phyloP scores from a whole-genome alignment of 2,888 invertebrate genomes.

The Apodemia zela region DNA sequence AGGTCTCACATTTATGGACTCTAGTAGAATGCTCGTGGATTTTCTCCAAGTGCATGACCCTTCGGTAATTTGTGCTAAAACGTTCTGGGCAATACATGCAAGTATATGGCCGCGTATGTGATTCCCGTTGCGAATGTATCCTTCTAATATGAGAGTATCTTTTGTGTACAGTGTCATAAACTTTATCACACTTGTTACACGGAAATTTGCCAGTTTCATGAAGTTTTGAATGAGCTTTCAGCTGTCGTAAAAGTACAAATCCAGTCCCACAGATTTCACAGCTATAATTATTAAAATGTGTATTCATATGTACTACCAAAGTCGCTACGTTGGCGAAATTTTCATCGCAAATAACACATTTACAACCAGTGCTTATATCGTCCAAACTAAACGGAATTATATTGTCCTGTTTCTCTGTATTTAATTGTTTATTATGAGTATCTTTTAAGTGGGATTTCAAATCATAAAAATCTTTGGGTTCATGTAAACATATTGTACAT shows the following conservation, averaged over 20 bases:
- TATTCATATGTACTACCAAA: constrained; percentile 71
- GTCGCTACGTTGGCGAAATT: constrained; percentile 64
- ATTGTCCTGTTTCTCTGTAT: constrained; percentile 63
- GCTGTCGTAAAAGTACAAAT: constrained; percentile 63
- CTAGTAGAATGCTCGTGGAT: constrained; percentile 69
- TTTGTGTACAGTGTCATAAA: constrained; percentile 63
- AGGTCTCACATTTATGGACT: constrained; percentile 69
- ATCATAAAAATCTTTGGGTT: constrained; percentile 45
- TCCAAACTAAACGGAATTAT: constrained; percentile 67
- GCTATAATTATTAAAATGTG: constrained; percentile 71
- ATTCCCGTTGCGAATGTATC: constrained; percentile 64
- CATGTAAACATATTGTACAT: constrained; percentile 56
- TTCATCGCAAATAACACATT: constrained; percentile 62
- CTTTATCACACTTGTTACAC: constrained; percentile 64
- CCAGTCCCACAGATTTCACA: constrained; percentile 71
- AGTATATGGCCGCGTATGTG: constrained; percentile 56
- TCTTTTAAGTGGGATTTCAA: constrained; percentile 60
- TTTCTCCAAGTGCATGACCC: constrained; percentile 68
- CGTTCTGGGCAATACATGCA: constrained; percentile 71
- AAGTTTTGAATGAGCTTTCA: constrained; percentile 69
- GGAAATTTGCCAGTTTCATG: constrained; percentile 68
- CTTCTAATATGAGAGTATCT: constrained; percentile 61
- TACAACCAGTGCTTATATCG: constrained; percentile 47
- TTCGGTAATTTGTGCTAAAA: constrained; percentile 68
- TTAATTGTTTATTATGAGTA: constrained; percentile 54